Base-by-base conservation (phyloP, 1,140 invertebrate genomes). In the Anoplolepis gracilipes region DNA sequence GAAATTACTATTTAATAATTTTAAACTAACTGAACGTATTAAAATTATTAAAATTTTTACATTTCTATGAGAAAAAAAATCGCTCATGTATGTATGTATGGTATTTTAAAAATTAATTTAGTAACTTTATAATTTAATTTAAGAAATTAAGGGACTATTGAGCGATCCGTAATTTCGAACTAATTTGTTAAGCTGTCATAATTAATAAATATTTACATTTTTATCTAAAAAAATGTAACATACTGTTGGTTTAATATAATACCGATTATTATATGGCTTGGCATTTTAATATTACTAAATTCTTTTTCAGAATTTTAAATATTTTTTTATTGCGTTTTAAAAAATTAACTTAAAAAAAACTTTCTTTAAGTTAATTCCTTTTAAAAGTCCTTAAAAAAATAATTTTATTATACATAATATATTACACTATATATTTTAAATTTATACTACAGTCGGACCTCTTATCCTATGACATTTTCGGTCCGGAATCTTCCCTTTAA, bases 221-320 rank as follows among this genome's bases (percentile, higher is more conserved):
- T 78, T 78, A 65, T 59, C 28, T 65, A 10, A 16, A 33, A 65
- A 55, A 22, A 57, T 78, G 30, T 69, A 69, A 25, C 13, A 85
- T 79, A 64, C 46, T 79, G 61, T 85, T 78, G 61, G 7, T 70
- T 57, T 55, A 79, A 69, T 59, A 55, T 42, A 53, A 79, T 42
- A n/a, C 13, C 25, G 61, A 77, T 78, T 64, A 36, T n/a, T 49
- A 36, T 5, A 65, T 16, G 22, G 1, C 22, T 49, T 6, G n/a
- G 30, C 0, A 36, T 65, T 65, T 77, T 77, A 30, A 77, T 62
- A 77, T 77, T 46, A 33, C n/a, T 33, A 5, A 49, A 49, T 4
- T 49, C 16, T 49, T 49, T 19, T 19, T 13, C 11, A 46, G 42
- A 8, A 59, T 10, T 22, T 61, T 11, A 25, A 57, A 75, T 57